Conservation (phyloP, 2,113 vertebrate genomes). For the Albula goreensis region DNA sequence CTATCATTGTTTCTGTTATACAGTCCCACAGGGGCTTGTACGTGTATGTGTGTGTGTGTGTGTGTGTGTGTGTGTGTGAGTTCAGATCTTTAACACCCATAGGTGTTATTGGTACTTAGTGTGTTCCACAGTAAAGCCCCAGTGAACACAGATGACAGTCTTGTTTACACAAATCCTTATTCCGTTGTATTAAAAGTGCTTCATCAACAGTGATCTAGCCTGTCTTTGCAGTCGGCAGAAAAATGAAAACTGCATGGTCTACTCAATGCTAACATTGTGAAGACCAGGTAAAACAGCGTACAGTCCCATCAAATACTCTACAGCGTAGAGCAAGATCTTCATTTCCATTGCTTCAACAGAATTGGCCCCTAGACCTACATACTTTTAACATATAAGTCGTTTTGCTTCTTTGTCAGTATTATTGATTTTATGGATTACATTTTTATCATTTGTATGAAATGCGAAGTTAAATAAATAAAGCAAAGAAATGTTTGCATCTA, state of each 20-base stretch:
- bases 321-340: too few relatives aligned
- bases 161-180: background rate
- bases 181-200: background rate
- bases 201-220: background rate
- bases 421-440: too few relatives aligned
- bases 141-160: too few relatives aligned
- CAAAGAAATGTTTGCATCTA: too few relatives aligned
- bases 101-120: background rate
- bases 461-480: too few relatives aligned
- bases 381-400: too few relatives aligned
- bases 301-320: background rate
- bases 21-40: background rate
- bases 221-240: background rate
- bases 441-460: too few relatives aligned
- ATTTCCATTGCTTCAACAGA: too few relatives aligned
- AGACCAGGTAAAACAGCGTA: background rate
- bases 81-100: background rate
- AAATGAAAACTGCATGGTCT: background rate
- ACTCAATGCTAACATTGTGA: background rate
- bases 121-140: background rate
- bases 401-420: too few relatives aligned
- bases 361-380: too few relatives aligned
- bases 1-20: slow-evolving; percentile 24
- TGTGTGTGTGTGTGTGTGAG: slow-evolving; percentile 1
- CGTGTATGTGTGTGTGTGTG: slow-evolving; percentile 26